Conservation (phyloP, 2,797 vertebrate species). For the Mallotus villosus region DNA sequence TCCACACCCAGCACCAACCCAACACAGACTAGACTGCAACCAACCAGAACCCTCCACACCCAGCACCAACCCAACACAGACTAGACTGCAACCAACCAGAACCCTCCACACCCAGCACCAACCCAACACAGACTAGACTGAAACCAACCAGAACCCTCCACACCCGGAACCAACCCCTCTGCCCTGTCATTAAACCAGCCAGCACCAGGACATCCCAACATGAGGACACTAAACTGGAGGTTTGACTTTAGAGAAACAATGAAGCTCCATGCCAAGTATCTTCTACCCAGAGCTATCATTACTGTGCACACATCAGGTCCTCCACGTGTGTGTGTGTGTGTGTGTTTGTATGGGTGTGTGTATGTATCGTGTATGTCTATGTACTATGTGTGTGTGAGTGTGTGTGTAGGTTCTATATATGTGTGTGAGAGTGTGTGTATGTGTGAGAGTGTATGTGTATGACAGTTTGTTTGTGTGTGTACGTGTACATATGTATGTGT, state of each 20-base stretch:
- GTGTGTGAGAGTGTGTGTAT: too few species aligned
- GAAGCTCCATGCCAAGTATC: too few species aligned
- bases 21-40: constrained; percentile 30
- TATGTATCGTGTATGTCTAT: too few species aligned
- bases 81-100: constrained; percentile 27
- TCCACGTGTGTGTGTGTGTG: too few species aligned
- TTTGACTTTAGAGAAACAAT: constrained; percentile 11
- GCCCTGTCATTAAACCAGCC: constrained; percentile 40
- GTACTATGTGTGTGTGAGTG: too few species aligned
- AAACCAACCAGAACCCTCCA: constrained; percentile 25
- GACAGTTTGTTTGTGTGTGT: too few species aligned
- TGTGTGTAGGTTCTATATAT: too few species aligned
- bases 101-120: constrained; percentile 9
- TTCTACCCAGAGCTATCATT: too few species aligned
- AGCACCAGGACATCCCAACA: constrained; percentile 16
- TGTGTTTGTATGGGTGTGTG: too few species aligned
- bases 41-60: constrained; percentile 21
- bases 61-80: constrained; percentile 24
- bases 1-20: constrained; percentile 28
- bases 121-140: constrained; percentile 24
- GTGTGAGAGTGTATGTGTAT: too few species aligned
- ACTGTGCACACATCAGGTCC: too few species aligned
- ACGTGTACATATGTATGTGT: too few species aligned
- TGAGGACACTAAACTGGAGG: constrained; percentile 5
- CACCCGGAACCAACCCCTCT: constrained; percentile 23